Evolutionary conservation across 1,140 invertebrate genomes (phyloP).

Genomic region (Meloidogyne exigua): DNA sequence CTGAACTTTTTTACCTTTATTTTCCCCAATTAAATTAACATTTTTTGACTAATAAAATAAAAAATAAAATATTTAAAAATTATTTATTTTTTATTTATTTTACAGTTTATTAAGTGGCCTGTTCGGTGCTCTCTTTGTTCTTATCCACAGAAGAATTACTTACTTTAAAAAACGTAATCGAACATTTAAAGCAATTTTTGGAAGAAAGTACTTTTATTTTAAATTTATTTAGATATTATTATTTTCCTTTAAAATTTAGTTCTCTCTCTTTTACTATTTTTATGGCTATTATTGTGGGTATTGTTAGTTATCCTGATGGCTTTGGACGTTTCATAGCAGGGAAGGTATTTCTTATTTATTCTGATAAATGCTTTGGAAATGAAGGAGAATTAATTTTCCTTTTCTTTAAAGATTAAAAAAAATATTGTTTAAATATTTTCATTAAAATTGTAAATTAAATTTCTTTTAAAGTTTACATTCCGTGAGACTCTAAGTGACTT

Average conservation of each 20-base stretch:
- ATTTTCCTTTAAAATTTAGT: slow-evolving; percentile 30
- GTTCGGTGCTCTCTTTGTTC: slow-evolving; percentile 86
- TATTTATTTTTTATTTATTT: background rate
- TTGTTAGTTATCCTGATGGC: slow-evolving; percentile 57
- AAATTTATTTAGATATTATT: slow-evolving; percentile 8
- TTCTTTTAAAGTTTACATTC: slow-evolving; percentile 49
- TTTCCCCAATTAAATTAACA: no score
- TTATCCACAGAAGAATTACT: slow-evolving; percentile 74
- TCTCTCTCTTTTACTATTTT: slow-evolving; percentile 54
- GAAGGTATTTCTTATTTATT: slow-evolving; percentile 34
- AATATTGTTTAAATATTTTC: no score
- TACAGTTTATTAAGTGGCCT: slow-evolving; percentile 80
- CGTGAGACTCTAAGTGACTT: slow-evolving; percentile 60
- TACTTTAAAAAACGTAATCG: slow-evolving; percentile 52
- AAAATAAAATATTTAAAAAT: no score
- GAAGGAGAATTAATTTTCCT: no score
- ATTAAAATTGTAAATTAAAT: background rate
- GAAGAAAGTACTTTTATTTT: slow-evolving; percentile 49
- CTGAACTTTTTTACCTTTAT: no score
- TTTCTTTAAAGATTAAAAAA: no score
- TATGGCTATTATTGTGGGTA: slow-evolving; percentile 54
- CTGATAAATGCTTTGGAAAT: no score
- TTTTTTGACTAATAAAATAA: no score
- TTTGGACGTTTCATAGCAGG: slow-evolving; percentile 57
- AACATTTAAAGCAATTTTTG: slow-evolving; percentile 53